Evolutionary conservation across 2,113 vertebrate genomes (phyloP).

Genomic region (Podarcis cretensis): DNA sequence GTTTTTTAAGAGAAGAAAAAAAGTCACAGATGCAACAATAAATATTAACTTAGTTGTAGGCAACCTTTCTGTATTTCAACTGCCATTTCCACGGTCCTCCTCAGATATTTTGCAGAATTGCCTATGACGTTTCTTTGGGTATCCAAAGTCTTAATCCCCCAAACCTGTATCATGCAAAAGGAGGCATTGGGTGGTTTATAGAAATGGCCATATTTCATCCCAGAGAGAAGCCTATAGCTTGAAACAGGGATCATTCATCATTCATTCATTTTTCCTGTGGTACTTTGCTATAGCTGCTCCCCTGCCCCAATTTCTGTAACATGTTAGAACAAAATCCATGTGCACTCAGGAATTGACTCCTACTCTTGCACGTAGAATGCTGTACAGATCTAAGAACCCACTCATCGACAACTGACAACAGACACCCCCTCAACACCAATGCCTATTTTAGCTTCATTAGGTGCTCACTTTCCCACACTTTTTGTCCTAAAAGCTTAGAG

Average conservation of each 20-base stretch:
- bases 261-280: not conserved
- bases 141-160: not conserved
- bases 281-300: not conserved
- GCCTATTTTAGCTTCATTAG: not conserved
- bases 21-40: not conserved
- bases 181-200: not conserved
- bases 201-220: not conserved
- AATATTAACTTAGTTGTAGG: not conserved
- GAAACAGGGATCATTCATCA: not conserved
- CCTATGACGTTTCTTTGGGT: not conserved
- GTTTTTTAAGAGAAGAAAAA: not conserved
- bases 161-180: not conserved
- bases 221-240: not conserved
- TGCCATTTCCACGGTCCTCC: not conserved
- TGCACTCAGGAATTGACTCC: not conserved
- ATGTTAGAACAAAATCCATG: not conserved
- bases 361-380: too few relatives aligned
- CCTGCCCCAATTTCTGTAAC: not conserved
- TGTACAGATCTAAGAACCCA: not conserved
- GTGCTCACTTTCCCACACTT: slow-evolving; percentile 36
- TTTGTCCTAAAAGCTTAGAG: not conserved
- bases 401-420: not conserved
- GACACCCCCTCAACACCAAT: not conserved
- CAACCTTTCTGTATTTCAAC: not conserved
- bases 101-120: not conserved